Base-by-base conservation (phyloP, 2,113 vertebrate species). In the Ginglymostoma cirratum region DNA sequence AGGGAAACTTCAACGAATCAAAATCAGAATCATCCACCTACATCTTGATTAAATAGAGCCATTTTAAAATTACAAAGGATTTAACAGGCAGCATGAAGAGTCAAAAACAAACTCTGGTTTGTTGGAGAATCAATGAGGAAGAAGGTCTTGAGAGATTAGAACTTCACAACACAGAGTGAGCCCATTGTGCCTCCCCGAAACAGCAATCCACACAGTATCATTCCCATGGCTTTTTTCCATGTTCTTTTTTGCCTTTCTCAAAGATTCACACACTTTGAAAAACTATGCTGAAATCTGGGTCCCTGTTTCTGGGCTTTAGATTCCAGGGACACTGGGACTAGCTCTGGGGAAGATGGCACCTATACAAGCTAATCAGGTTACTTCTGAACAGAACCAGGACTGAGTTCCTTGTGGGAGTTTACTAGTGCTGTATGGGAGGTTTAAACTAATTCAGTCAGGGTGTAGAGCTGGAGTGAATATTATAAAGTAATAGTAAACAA, bases 1-100 rank as follows among this genome's bases (percentile, higher is more conserved):
- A 96, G 15, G 96, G 96, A 5, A 21, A 10, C 69, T 93, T 7
- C 0, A 96, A 96, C 97, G 97, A 96, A 96, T n/a, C 96, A 23
- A 95, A 96, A 30, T 61, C 52, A 55, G 48, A 27, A 55, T 34
- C 14, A 27, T 90, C 30, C 27, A 34, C 10, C n/a, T 15, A 19
- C 12, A 90, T 12, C 61, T 5, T 61, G 30, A 90, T 12, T 90
- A 96, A 83, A 72, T 0, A 96, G 14, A 67, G 52, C 15, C 65
- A 90, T 34, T 90, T 90, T 65, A 30, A 89, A 48, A 86, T 48
- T 5, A 27, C 0, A 2, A 38, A 83, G 3, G 19, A 17, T 6
- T 65, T 69, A 42, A 69, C 21, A 7, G n/a, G 23, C 69, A 95
- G 65, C 17, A 0, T 67, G 21, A 34, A 69, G 34, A 69, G 23